Evolutionary conservation across 30 jellyfish, hydroid and myxozoan genomes (phyloP).

Genomic region (Cassiopea xamachana): DNA sequence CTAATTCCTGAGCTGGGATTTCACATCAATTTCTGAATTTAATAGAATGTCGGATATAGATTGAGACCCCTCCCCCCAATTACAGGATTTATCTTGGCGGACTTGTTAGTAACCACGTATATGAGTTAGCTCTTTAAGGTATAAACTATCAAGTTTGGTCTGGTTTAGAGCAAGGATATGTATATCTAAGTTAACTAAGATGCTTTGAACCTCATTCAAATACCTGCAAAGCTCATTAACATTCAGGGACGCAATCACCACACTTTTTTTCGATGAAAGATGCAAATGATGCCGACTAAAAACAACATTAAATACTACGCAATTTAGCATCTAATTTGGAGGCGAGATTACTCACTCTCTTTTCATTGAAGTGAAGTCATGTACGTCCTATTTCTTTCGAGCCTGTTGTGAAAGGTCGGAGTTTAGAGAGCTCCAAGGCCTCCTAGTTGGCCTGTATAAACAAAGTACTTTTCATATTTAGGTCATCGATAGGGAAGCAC

Average conservation of each 20-base stretch:
- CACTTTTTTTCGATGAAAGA: not conserved
- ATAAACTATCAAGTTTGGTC: no score
- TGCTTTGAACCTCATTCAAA: not conserved
- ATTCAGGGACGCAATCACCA: not conserved
- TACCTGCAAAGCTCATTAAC: no score
- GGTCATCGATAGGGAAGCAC: no score
- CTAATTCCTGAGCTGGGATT: not conserved
- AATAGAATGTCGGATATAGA: constrained; percentile 9
- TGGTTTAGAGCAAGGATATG: constrained; percentile 36
- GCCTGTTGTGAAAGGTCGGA: not conserved
- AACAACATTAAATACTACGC: not conserved
- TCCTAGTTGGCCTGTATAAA: no score
- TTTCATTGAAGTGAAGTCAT: constrained; percentile 8
- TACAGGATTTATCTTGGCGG: constrained; percentile 1
- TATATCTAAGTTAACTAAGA: not conserved
- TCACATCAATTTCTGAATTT: not conserved
- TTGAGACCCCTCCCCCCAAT: constrained; percentile 36
- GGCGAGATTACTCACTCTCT: not conserved
- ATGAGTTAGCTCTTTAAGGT: no score
- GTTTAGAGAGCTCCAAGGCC: no score
- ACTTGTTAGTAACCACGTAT: not conserved
- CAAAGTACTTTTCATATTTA: no score
- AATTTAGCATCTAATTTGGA: not conserved
- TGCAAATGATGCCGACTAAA: not conserved
- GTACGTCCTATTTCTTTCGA: not conserved